phyloP scores from a whole-genome alignment of 64 coral and sea anemone genomes.

The Trachythela sp. region DNA sequence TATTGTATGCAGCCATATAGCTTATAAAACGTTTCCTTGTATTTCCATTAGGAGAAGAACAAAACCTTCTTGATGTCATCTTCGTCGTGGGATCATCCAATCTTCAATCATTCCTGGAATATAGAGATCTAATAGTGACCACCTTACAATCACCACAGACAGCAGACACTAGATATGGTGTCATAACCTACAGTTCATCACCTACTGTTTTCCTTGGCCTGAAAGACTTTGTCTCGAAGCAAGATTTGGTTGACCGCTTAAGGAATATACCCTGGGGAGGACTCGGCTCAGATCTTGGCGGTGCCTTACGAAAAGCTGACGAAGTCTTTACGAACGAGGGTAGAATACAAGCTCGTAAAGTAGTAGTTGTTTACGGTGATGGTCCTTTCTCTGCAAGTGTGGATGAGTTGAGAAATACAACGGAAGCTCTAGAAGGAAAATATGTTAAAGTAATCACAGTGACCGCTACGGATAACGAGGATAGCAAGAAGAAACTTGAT shows the following conservation, averaged over 20 bases:
- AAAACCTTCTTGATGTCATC: slow-evolving; percentile 1
- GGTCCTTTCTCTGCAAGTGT: background rate
- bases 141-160: background rate
- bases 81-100: background rate
- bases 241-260: background rate
- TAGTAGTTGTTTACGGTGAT: background rate
- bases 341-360: background rate
- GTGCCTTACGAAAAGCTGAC: background rate
- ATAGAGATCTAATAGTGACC: background rate
- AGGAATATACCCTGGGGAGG: background rate
- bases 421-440: background rate
- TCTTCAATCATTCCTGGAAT: background rate
- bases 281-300: background rate
- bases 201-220: background rate
- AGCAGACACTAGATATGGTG: background rate
- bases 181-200: background rate
- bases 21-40: too few relatives aligned
- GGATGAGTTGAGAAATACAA: background rate
- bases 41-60: background rate
- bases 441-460: background rate
- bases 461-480: background rate
- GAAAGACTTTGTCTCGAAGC: background rate
- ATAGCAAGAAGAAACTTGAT: background rate
- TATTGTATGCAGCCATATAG: too few relatives aligned
- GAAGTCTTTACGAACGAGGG: background rate